Conservation (phyloP, 2,797 vertebrate genomes). For the Buphagus erythrorhynchus region DNA sequence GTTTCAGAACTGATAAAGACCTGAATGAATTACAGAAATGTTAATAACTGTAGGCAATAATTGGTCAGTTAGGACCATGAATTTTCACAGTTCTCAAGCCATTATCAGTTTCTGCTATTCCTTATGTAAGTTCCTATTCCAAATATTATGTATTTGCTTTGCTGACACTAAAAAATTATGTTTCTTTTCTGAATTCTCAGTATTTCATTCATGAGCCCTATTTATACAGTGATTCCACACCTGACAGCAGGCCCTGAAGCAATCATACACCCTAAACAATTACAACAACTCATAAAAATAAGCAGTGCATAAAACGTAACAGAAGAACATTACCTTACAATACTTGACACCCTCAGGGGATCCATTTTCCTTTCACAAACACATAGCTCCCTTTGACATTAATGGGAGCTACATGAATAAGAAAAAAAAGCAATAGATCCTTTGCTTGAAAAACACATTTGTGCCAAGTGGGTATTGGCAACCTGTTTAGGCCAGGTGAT, state of each 20-base stretch:
- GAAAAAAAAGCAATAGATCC: constrained; percentile 32
- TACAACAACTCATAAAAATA: constrained; percentile 68
- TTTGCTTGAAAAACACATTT: constrained; percentile 8
- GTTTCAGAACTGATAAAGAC: background rate
- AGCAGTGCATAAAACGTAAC: constrained; percentile 62
- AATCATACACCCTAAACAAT: constrained; percentile 57
- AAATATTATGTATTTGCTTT: background rate
- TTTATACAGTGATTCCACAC: constrained; percentile 5
- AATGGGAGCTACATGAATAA: constrained; percentile 40
- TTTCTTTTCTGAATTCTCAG: background rate
- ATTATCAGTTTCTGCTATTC: background rate
- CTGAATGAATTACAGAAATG: background rate
- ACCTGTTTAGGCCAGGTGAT: constrained; percentile 15
- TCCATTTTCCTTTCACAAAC: constrained; percentile 35
- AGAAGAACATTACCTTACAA: constrained; percentile 58
- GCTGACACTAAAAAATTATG: background rate
- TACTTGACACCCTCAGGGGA: constrained; percentile 45
- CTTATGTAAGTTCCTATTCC: background rate
- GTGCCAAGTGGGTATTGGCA: constrained; percentile 18
- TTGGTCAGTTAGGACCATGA: background rate
- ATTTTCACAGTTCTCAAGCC: background rate
- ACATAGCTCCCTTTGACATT: constrained; percentile 55
- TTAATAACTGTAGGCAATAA: background rate
- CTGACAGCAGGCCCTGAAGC: constrained; percentile 37
- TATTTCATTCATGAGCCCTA: background rate